phyloP scores from a whole-genome alignment of 2,888 invertebrate species.

The Stratiomys singularior region DNA sequence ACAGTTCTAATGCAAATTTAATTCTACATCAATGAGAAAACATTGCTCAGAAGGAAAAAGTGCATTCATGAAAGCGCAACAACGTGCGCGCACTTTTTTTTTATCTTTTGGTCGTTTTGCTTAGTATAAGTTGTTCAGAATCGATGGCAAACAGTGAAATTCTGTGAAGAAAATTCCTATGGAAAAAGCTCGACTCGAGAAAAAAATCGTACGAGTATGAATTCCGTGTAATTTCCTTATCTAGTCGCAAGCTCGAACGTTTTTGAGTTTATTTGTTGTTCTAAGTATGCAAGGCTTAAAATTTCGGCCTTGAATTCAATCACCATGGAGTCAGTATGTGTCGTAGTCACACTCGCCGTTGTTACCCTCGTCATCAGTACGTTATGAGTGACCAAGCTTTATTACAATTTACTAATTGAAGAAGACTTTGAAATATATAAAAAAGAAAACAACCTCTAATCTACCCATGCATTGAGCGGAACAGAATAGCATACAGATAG shows the following conservation, averaged over 20 bases:
- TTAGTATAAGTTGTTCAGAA: too few species aligned
- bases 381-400: constrained; percentile 5
- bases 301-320: constrained; percentile 14
- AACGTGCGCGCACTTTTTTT: too few species aligned
- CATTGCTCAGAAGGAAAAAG: too few species aligned
- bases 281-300: constrained; percentile 21
- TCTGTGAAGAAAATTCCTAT: too few species aligned
- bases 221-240: constrained; percentile 22
- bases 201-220: too few species aligned
- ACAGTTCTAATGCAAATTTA: too few species aligned
- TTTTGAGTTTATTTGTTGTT: constrained; percentile 15
- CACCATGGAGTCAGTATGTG: not conserved
- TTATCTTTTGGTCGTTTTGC: too few species aligned
- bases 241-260: constrained; percentile 2
- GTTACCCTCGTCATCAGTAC: not conserved
- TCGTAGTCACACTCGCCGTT: not conserved
- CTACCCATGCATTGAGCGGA: not conserved
- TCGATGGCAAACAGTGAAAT: too few species aligned
- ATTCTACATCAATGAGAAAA: too few species aligned
- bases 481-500: not conserved
- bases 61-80: too few species aligned
- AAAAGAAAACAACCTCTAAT: not conserved
- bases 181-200: too few species aligned
- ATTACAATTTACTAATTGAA: constrained; percentile 29
- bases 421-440: not conserved